Evolutionary conservation across 1,140 invertebrate genomes (phyloP).

Genomic region (Drepana arcuata): DNA sequence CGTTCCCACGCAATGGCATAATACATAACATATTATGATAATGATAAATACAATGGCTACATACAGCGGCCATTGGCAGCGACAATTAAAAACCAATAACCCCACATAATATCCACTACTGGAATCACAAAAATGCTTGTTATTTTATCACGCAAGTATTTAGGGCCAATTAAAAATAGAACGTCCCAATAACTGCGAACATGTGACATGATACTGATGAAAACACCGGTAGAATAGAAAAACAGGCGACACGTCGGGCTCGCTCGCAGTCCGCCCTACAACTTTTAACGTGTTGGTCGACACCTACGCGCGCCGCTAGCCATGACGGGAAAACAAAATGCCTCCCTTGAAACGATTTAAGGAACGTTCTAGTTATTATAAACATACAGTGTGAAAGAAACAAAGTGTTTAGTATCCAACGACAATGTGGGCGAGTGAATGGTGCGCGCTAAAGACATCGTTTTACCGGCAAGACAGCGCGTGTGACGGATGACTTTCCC

Average conservation of each 20-base stretch:
- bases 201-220: constrained; percentile 51
- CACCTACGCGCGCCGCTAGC: constrained; percentile 29
- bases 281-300: constrained; percentile 53
- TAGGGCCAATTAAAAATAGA: constrained; percentile 44
- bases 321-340: too few species aligned
- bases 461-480: constrained; percentile 53
- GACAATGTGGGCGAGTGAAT: constrained; percentile 17
- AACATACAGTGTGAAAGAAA: too few species aligned
- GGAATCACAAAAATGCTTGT: background rate
- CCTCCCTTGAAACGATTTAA: too few species aligned
- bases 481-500: constrained; percentile 60
- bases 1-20: too few species aligned
- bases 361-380: too few species aligned
- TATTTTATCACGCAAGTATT: background rate
- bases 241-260: constrained; percentile 36
- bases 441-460: constrained; percentile 19
- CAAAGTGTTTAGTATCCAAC: constrained; percentile 1
- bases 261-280: constrained; percentile 50
- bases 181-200: constrained; percentile 31
- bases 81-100: too few species aligned
- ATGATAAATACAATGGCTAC: too few species aligned
- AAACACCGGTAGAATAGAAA: constrained; percentile 49
- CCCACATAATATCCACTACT: background rate
- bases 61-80: too few species aligned
- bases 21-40: too few species aligned